These are phyloP conservation scores for Equus quagga DNA, from an alignment of 2,113 vertebrate species.

Conservation along the genomic window DNA sequence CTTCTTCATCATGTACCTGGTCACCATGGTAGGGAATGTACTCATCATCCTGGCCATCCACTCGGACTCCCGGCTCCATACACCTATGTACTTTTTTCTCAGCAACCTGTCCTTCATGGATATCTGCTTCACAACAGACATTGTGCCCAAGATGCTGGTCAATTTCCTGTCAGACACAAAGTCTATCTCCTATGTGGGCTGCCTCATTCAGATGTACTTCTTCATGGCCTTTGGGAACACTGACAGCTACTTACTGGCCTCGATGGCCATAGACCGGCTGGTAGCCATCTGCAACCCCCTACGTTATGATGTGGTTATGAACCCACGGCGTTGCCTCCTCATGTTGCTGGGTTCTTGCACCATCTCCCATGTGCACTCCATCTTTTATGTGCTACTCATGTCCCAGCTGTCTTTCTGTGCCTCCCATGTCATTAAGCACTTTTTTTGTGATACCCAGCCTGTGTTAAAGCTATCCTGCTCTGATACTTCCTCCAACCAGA, in stretches of 20 bases:
- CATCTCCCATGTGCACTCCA: constrained; percentile 70
- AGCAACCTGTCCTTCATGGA: constrained; percentile 79
- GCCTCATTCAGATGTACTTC: constrained; percentile 77
- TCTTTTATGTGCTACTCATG: constrained; percentile 70
- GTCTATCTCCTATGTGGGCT: constrained; percentile 57
- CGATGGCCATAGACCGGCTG: too few species aligned
- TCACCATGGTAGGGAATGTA: constrained; percentile 54
- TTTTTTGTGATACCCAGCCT: too few species aligned
- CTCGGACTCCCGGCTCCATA: constrained; percentile 57
- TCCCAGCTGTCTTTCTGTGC: background rate
- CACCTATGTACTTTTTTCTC: constrained; percentile 76
- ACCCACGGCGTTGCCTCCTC: background rate
- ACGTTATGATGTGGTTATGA: constrained; percentile 65
- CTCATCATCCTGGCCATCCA: constrained; percentile 68
- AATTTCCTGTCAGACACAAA: constrained; percentile 63
- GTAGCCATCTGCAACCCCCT: constrained; percentile 58
- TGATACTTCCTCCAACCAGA: too few species aligned
- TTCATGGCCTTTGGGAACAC: constrained; percentile 71
- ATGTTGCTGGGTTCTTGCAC: constrained; percentile 65
- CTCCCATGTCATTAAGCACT: too few species aligned
- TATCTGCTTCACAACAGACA: constrained; percentile 71
- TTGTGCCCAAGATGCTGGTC: constrained; percentile 70
- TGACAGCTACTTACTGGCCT: background rate
- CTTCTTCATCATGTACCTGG: constrained; percentile 72
- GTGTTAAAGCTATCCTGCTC: too few species aligned